Evolutionary conservation across 2,888 invertebrate species (phyloP).

Genomic region (Geophilus truncorum): DNA sequence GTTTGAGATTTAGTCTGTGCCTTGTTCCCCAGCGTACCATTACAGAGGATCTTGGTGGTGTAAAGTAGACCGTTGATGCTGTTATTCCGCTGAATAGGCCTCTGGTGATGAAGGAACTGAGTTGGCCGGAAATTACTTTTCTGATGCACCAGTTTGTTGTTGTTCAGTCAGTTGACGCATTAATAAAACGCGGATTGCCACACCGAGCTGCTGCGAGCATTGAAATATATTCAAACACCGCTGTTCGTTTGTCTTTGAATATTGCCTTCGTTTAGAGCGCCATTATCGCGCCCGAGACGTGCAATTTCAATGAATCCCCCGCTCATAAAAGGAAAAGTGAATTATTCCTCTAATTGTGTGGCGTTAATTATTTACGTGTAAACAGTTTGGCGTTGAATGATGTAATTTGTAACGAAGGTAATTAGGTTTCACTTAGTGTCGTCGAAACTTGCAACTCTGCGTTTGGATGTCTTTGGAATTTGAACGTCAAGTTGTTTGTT

Average conservation of each 20-base stretch:
- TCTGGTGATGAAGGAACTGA: background rate
- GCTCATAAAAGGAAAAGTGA: background rate
- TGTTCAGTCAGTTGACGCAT: background rate
- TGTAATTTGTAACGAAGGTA: background rate
- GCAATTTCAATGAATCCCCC: background rate
- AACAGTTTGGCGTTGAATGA: background rate
- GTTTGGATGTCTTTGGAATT: too few relatives aligned
- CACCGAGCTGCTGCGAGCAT: background rate
- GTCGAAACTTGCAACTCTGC: too few relatives aligned
- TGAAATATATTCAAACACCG: background rate
- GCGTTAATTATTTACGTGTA: background rate
- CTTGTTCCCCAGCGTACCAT: background rate
- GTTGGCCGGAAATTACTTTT: background rate
- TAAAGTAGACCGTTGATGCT: background rate
- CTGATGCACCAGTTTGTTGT: background rate
- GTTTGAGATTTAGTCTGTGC: background rate
- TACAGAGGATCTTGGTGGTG: background rate
- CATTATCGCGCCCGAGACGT: background rate
- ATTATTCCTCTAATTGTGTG: background rate
- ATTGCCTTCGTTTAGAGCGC: background rate
- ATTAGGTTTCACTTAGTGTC: background rate
- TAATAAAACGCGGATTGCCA: background rate
- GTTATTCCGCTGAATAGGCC: background rate
- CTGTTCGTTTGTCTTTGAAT: background rate
- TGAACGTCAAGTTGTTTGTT: too few relatives aligned